Base-by-base conservation (phyloP, 1,140 invertebrate species). In the Coelopa frigida region DNA sequence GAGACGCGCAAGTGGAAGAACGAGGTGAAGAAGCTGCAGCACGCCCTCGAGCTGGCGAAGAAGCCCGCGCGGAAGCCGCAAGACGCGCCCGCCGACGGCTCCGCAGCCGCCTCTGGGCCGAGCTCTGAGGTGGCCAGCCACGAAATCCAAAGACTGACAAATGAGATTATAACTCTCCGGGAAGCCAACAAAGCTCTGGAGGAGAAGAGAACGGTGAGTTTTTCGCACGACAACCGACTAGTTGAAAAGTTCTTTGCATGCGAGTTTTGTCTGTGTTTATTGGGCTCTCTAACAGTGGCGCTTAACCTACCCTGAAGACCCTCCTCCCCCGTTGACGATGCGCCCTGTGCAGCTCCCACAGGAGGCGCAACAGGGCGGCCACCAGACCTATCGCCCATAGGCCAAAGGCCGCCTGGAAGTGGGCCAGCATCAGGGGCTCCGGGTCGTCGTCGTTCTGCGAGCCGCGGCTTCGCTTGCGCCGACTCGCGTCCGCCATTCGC, bases 91-190 rank as follows among this genome's bases (percentile, higher is more conserved):
- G 39, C 7, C n/a, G 39, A 48, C n/a, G 40, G 44, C 11, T 7
- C 29, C 21, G 44, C 24, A 44, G 27, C 32, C 10, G 33, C 33
- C 14, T 12, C 21, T 20, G 32, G 31, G 14, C 23, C 20, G n/a
- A 46, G 17, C 31, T 14, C 42, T 51, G 46, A 49, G 40, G 49
- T 61, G 35, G 56, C 56, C 40, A 67, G 59, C 52, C 53, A 64
- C 54, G 64, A 68, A 64, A 61, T 68, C 43, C 59, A 62, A 65
- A 68, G 59, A 66, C 58, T 68, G 64, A 68, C 57, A 42, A 67
- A 65, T 56, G 64, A 68, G 55, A 58, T 68, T 44, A 53, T 53
- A 44, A 44, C 61, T 49, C 54, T 68, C 38, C 64, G 61, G 52
- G 64, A 68, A 55, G 58, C 58, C 29, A 68, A 68, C 40, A 62